Evolutionary conservation across 2,113 vertebrate genomes (phyloP).

Genomic region (Tupaia chinensis): DNA sequence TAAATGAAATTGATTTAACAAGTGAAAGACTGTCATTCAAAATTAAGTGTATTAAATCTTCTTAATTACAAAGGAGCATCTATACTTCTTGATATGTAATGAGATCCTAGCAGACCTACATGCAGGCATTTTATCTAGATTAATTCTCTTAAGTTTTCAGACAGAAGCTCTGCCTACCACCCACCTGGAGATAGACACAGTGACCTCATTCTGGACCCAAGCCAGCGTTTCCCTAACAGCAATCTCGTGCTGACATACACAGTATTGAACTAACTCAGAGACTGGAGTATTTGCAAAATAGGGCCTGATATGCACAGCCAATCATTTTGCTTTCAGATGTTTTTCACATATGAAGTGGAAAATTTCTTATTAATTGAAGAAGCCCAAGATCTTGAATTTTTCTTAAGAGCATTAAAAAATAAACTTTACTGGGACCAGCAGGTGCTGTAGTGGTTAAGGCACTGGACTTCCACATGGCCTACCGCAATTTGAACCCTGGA

Average conservation of each 20-base stretch:
- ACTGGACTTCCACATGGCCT: too few relatives aligned
- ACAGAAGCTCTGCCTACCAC: neutral
- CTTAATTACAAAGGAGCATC: neutral
- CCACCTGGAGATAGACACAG: neutral
- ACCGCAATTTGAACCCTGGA: too few relatives aligned
- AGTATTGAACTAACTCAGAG: neutral
- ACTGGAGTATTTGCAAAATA: neutral
- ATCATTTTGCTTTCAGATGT: constrained; percentile 4
- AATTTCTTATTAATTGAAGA: neutral
- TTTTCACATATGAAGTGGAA: neutral
- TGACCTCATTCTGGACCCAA: neutral
- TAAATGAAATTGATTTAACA: neutral
- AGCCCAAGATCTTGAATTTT: constrained; percentile 21
- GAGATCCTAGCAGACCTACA: neutral
- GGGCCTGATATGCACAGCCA: neutral
- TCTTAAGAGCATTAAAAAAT: neutral
- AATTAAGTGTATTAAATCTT: neutral
- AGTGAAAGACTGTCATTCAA: neutral
- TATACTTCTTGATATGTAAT: neutral
- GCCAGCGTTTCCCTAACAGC: neutral
- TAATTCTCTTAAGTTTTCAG: neutral
- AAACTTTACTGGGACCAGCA: neutral
- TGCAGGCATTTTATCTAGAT: neutral
- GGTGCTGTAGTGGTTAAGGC: too few relatives aligned
- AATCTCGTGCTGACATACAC: neutral